These are phyloP conservation scores for Heteromurus nitidus DNA, from an alignment of 2,888 invertebrate genomes.

Conservation along the genomic window DNA sequence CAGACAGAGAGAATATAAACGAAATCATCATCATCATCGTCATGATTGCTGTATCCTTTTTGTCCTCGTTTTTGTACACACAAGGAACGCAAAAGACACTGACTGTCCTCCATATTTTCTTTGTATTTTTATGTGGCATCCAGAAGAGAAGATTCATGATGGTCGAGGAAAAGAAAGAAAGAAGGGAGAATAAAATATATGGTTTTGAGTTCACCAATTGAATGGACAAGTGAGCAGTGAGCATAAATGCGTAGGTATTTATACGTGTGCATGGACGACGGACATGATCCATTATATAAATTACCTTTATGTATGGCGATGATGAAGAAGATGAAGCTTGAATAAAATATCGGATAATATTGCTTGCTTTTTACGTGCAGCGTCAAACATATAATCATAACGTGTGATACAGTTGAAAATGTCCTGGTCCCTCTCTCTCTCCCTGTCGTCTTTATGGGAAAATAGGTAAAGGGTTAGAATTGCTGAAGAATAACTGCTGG, in stretches of 20 bases:
- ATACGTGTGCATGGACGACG: slow-evolving; percentile 1
- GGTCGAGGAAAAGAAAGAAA: neutral
- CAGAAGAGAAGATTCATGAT: slow-evolving; percentile 7
- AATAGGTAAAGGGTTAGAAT: too few species aligned
- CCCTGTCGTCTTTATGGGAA: too few species aligned
- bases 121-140: neutral
- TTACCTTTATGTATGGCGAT: slow-evolving; percentile 12
- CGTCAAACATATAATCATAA: slow-evolving; percentile 15
- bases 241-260: slow-evolving; percentile 16
- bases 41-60: too few species aligned
- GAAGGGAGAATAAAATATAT: slow-evolving; percentile 43
- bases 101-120: slow-evolving; percentile 5
- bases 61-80: slow-evolving; percentile 24
- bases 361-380: too few species aligned
- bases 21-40: neutral
- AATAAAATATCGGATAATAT: slow-evolving; percentile 25
- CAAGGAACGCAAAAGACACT: neutral
- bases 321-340: slow-evolving; percentile 21
- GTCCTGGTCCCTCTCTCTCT: neutral
- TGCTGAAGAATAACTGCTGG: too few species aligned
- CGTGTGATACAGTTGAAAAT: slow-evolving; percentile 58
- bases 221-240: slow-evolving; percentile 53
- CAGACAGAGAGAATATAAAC: slow-evolving; percentile 28
- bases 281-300: slow-evolving; percentile 27
- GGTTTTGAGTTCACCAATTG: slow-evolving; percentile 26